Evolutionary conservation across 2,113 vertebrate genomes (phyloP).

Genomic region (Psophia crepitans): DNA sequence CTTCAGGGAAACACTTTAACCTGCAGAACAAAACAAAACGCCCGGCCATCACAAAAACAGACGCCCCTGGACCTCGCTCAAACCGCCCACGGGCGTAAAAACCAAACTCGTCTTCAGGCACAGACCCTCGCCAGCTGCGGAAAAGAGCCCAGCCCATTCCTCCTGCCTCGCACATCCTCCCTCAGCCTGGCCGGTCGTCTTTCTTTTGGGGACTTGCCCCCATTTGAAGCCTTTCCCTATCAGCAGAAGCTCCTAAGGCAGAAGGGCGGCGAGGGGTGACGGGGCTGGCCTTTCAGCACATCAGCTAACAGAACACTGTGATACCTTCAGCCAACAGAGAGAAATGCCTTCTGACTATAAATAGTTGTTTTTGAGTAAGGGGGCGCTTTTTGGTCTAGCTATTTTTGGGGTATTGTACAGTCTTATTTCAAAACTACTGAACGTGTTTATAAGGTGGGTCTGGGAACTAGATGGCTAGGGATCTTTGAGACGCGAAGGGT

Average conservation of each 20-base stretch:
- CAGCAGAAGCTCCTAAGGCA: neutral
- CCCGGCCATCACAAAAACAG: neutral
- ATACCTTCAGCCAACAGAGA: neutral
- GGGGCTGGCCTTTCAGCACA: neutral
- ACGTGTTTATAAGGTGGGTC: neutral
- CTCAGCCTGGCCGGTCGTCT: accelerated
- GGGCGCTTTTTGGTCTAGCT: neutral
- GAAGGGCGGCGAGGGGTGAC: neutral
- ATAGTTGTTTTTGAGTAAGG: conserved; percentile 4
- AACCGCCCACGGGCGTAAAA: accelerated
- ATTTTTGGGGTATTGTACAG: conserved; percentile 17
- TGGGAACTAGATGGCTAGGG: neutral
- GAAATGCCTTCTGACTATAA: conserved; percentile 37
- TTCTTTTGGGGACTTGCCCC: neutral
- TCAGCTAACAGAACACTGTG: conserved; percentile 47
- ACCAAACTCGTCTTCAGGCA: accelerated
- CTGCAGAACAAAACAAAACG: neutral
- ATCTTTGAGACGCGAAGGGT: neutral
- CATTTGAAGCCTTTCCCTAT: neutral
- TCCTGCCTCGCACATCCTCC: accelerated
- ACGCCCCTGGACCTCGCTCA: neutral
- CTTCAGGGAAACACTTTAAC: neutral
- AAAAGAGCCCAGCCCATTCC: neutral
- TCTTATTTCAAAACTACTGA: neutral
- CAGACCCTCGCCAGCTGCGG: accelerated